Conservation (phyloP, 2,797 vertebrate species). For the Tokudaia muenninki region DNA sequence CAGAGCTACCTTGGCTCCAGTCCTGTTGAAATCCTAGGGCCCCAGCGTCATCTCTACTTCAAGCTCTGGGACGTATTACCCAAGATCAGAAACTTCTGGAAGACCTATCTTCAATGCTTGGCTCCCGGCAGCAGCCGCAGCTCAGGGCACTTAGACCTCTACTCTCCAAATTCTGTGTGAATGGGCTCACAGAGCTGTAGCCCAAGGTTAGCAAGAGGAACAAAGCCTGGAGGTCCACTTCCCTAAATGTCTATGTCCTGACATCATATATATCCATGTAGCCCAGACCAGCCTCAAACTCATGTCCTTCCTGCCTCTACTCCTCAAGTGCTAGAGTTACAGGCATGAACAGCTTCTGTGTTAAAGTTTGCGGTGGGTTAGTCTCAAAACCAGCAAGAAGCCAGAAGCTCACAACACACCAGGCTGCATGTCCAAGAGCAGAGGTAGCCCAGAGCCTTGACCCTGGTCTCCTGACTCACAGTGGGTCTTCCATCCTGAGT, state of each 20-base stretch:
- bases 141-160: not conserved
- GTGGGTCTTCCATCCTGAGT: not conserved
- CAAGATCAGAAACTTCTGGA: not conserved
- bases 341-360: not conserved
- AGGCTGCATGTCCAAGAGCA: no score
- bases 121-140: not conserved
- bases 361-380: not conserved
- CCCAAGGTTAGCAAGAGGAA: not conserved
- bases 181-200: accelerated
- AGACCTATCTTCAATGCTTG: not conserved
- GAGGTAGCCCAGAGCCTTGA: not conserved
- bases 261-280: not conserved
- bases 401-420: not conserved
- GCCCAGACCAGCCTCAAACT: not conserved
- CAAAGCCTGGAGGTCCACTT: not conserved
- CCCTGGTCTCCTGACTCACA: not conserved
- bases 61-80: not conserved
- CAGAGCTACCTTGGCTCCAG: not conserved
- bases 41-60: not conserved
- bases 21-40: not conserved
- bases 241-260: not conserved
- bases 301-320: not conserved
- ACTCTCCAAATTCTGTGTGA: not conserved
- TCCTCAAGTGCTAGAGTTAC: not conserved
- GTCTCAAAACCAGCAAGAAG: not conserved